Evolutionary conservation across 2,888 invertebrate genomes (phyloP).

Genomic region (Zonitis immaculata): DNA sequence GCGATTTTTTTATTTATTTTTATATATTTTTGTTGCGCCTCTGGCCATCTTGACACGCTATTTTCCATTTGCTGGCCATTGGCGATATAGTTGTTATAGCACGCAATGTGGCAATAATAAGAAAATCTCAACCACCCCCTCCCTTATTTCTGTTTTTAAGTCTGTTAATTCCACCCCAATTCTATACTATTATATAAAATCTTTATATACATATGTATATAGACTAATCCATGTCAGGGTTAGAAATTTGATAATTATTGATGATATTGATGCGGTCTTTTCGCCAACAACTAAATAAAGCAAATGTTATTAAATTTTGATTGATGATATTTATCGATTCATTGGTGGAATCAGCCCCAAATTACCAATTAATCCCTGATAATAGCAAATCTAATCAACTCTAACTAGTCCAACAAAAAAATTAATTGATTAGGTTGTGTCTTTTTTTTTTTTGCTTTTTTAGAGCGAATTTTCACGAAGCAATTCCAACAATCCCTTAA

Average conservation of each 20-base stretch:
- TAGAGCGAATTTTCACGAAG: too few species aligned
- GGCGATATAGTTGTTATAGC: constrained; percentile 36
- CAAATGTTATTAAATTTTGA: constrained; percentile 23
- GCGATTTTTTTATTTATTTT: not conserved
- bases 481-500: too few species aligned
- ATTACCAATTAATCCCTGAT: too few species aligned
- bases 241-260: too few species aligned
- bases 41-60: constrained; percentile 45
- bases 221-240: constrained; percentile 27
- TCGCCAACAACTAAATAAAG: too few species aligned
- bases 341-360: too few species aligned
- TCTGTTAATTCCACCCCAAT: constrained; percentile 21
- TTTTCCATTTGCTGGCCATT: constrained; percentile 45
- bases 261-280: not conserved
- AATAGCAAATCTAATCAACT: too few species aligned
- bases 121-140: constrained; percentile 27
- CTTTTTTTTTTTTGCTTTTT: too few species aligned
- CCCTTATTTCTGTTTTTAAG: too few species aligned
- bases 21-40: constrained; percentile 29
- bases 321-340: constrained; percentile 22
- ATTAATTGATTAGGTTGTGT: too few species aligned
- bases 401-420: too few species aligned
- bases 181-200: constrained; percentile 21
- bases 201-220: too few species aligned
- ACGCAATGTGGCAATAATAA: constrained; percentile 42